Base-by-base conservation (phyloP, 2,888 invertebrate species). In the Polietes domitor region DNA sequence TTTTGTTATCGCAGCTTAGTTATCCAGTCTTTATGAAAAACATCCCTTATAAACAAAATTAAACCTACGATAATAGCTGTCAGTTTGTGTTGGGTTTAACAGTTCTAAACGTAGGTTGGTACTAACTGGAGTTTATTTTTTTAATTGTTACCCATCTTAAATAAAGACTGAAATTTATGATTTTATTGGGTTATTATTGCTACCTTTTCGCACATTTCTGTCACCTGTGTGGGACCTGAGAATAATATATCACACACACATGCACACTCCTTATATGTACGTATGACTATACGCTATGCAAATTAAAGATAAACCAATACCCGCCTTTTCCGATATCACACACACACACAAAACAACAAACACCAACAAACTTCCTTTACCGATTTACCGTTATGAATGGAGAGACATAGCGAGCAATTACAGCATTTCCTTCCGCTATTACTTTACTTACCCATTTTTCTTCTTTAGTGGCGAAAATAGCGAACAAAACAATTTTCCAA, bases 371-470 rank as follows among this genome's bases (percentile, higher is more conserved):
- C 21, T 24, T n/a, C 1, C 24, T 10, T 26, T 26, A 3, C 37
- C 10, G n/a, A 17, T 19, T 17, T 50, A 9, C 50, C 26, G 24
- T 26, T 26, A 58, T 15, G 26, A 15, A 24, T 2, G 41, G 65
- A 41, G 41, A 65, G 41, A 17, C 2, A 65, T 19, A 37, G 37
- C 32, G 63, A 28, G 19, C 32, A 63, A 61, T 37, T 37, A 24
- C 43, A 3, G 43, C 24, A 24, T 43, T 26, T 61, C 61, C 61
- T 41, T 41, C 68, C 68, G 28, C 21, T 68, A 12, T 37, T 37
- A 32, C 32, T n/a, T n/a, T 37, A 78, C 83, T 84, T 84, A 84
- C 83, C 83, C 83, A 84, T 84, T 77, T 80, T 78, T 68, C 6
- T 9, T 32, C 41, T 77, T 77, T 71, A 77, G 75, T 37, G n/a